phyloP scores from a whole-genome alignment of 2,797 vertebrate species.

The Molossus molossus region DNA sequence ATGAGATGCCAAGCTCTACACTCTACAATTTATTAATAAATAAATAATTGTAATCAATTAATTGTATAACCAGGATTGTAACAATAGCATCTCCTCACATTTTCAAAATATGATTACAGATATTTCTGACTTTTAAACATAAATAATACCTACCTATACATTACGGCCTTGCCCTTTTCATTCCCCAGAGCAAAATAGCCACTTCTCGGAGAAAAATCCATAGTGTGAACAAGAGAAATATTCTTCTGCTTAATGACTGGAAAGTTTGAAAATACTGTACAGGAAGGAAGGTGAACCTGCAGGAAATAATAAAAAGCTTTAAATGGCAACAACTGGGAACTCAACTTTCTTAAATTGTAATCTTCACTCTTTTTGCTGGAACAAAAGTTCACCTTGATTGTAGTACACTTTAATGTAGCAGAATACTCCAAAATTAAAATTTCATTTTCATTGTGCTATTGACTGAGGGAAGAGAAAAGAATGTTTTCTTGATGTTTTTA shows the following conservation, averaged over 20 bases:
- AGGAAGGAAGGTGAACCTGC: conserved; percentile 96
- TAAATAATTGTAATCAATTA: not conserved
- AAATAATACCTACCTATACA: conserved; percentile 93
- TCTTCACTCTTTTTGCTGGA: conserved; percentile 25
- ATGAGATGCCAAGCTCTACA: conserved; percentile 3
- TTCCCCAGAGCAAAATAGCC: conserved; percentile 97
- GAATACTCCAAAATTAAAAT: conserved; percentile 60
- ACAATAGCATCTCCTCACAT: not conserved
- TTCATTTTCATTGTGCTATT: conserved; percentile 23
- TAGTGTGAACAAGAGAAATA: conserved; percentile 90
- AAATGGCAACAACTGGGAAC: conserved; percentile 35
- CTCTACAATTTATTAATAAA: not conserved
- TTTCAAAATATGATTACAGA: not conserved
- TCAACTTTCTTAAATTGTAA: conserved; percentile 19
- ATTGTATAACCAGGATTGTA: not conserved
- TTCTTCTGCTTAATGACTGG: conserved; percentile 92
- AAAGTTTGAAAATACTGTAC: conserved; percentile 97
- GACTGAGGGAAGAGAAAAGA: not conserved
- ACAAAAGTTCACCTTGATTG: conserved; percentile 32
- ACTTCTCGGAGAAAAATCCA: conserved; percentile 97
- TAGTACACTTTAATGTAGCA: not conserved
- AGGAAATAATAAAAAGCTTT: conserved; percentile 58
- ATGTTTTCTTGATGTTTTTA: not conserved
- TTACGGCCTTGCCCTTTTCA: conserved; percentile 94
- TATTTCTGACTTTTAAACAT: conserved; percentile 32